Percentiles rank a stretch among this genome's conserved stretches.
Conservation (phyloP, 2,797 vertebrate species). For the Botia almorhae region DNA sequence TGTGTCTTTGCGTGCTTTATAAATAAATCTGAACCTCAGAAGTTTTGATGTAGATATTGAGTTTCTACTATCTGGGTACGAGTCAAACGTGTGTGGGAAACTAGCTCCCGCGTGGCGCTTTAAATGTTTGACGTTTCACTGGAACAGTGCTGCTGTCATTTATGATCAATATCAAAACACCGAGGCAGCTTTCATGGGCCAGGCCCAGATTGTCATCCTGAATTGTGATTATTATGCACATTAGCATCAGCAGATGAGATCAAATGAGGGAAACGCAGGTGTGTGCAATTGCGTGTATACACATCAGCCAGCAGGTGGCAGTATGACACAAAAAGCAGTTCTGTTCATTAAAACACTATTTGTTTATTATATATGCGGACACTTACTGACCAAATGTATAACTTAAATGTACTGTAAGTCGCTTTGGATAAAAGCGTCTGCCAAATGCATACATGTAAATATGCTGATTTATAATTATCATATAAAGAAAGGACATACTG, state of each 20-base stretch:
- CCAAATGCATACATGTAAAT: too few relatives aligned
- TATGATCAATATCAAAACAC: slow-evolving; percentile 44
- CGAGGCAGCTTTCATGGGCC: slow-evolving; percentile 20
- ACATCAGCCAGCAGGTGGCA: slow-evolving; percentile 46
- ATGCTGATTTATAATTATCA: too few relatives aligned
- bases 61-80: not conserved
- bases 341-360: too few relatives aligned
- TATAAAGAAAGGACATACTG: too few relatives aligned
- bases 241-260: too few relatives aligned
- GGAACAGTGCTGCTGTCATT: slow-evolving; percentile 39
- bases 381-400: too few relatives aligned
- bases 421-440: too few relatives aligned
- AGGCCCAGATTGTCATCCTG: slow-evolving; percentile 24
- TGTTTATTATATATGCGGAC: too few relatives aligned
- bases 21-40: slow-evolving; percentile 39
- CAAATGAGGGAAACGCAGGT: slow-evolving; percentile 9
- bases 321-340: slow-evolving; percentile 2
- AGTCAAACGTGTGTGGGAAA: not conserved
- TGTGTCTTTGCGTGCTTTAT: slow-evolving; percentile 41
- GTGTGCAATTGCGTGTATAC: slow-evolving; percentile 22
- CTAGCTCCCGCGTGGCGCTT: too few relatives aligned
- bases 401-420: too few relatives aligned
- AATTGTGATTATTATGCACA: too few relatives aligned
- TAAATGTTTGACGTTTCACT: slow-evolving; percentile 30
- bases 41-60: too few relatives aligned